A percentile compares a stretch with the other conserved stretches of the same genome.
These are phyloP conservation scores for Scylla paramamosain DNA, from an alignment of 1,140 invertebrate genomes.

Conservation along the genomic window DNA sequence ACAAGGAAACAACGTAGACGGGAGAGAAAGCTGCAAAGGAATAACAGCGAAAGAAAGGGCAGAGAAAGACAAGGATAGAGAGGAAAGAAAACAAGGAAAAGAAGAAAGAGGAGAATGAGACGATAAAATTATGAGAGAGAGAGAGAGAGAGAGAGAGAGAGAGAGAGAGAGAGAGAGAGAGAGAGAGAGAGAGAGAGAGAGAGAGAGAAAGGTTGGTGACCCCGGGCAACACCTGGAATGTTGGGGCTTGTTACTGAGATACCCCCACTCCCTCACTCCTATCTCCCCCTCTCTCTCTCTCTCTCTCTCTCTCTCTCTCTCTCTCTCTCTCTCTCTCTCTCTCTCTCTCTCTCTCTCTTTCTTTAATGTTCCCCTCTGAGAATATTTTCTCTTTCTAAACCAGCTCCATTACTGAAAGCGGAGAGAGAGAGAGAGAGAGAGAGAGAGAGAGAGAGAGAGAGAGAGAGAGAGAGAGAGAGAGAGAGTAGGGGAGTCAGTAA, in stretches of 20 bases:
- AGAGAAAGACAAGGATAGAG: neutral
- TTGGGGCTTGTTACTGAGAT: neutral
- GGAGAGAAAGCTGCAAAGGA: neutral
- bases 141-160: neutral
- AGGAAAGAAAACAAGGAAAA: neutral
- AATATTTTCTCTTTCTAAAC: neutral
- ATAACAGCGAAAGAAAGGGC: neutral
- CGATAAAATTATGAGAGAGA: neutral
- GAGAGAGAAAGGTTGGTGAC: neutral
- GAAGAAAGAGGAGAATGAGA: neutral
- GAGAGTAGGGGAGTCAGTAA: neutral
- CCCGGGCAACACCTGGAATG: neutral
- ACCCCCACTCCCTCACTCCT: too few species aligned
- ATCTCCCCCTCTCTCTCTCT: too few species aligned
- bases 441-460: constrained; percentile 32
- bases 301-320: neutral
- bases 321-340: too few species aligned
- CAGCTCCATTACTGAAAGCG: neutral
- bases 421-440: constrained; percentile 24
- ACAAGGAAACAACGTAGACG: neutral
- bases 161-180: neutral
- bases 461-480: neutral
- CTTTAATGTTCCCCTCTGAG: neutral
- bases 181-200: neutral
- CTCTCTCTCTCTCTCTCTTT: neutral